Conservation (phyloP, 2,113 vertebrate species). For the Podilymbus podiceps region DNA sequence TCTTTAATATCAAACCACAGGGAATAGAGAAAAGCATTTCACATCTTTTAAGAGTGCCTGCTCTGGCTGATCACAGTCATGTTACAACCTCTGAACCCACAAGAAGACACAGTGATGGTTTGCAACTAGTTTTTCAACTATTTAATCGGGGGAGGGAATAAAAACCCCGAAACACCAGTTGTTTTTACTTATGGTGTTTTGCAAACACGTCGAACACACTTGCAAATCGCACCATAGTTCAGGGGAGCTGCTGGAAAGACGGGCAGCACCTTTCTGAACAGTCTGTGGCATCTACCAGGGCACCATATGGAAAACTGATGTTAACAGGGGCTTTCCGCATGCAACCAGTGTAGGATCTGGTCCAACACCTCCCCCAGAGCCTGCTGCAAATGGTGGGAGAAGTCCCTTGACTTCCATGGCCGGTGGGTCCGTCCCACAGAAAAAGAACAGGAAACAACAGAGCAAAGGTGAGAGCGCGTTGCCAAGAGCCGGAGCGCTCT, state of each 20-base stretch:
- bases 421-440: not conserved
- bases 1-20: not conserved
- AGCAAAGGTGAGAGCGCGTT: not conserved
- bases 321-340: not conserved
- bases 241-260: not conserved
- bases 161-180: not conserved
- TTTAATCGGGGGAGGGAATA: fast-evolving
- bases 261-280: not conserved
- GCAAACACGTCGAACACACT: not conserved
- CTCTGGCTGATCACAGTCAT: not conserved
- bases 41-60: not conserved
- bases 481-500: not conserved
- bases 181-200: not conserved
- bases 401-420: not conserved
- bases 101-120: not conserved
- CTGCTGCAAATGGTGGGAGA: not conserved
- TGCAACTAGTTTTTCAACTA: not conserved
- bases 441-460: not conserved
- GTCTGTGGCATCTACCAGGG: not conserved
- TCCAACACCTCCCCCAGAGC: not conserved
- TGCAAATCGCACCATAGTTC: not conserved
- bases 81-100: not conserved
- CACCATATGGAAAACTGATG: not conserved
- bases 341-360: fast-evolving
- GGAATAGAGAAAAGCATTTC: not conserved